These are phyloP conservation scores for Drosophila obscura DNA, from an alignment of 1,140 invertebrate genomes.

Conservation along the genomic window DNA sequence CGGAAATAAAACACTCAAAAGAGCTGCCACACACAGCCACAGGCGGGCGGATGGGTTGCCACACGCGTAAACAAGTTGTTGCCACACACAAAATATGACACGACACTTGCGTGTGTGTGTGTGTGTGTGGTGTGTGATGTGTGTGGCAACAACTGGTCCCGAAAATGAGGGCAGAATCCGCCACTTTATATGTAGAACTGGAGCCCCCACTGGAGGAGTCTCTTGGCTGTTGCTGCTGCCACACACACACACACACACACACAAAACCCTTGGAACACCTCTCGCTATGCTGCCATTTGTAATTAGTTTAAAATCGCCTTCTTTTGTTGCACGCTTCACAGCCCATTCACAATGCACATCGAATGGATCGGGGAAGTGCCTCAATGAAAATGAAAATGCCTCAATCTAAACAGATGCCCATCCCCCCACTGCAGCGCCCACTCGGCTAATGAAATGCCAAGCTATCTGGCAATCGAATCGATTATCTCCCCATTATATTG, in stretches of 20 bases:
- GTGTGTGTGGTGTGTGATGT: no score
- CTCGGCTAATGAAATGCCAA: neutral
- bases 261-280: neutral
- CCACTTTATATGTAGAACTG: no score
- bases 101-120: no score
- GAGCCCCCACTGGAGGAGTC: no score
- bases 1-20: no score
- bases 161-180: neutral
- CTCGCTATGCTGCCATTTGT: slow-evolving; percentile 3
- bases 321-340: slow-evolving; percentile 39
- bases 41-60: no score
- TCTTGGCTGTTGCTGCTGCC: neutral
- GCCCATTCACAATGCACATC: slow-evolving; percentile 33
- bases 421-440: neutral
- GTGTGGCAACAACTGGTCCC: no score
- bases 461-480: slow-evolving; percentile 9
- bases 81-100: no score
- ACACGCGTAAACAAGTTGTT: no score
- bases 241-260: neutral
- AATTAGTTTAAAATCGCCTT: slow-evolving; percentile 27
- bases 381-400: slow-evolving; percentile 10
- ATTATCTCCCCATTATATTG: slow-evolving; percentile 1
- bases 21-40: no score
- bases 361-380: slow-evolving; percentile 32
- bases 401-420: neutral